These are phyloP conservation scores for Babyrousa celebensis DNA, from an alignment of 2,797 vertebrate species.

Conservation along the genomic window DNA sequence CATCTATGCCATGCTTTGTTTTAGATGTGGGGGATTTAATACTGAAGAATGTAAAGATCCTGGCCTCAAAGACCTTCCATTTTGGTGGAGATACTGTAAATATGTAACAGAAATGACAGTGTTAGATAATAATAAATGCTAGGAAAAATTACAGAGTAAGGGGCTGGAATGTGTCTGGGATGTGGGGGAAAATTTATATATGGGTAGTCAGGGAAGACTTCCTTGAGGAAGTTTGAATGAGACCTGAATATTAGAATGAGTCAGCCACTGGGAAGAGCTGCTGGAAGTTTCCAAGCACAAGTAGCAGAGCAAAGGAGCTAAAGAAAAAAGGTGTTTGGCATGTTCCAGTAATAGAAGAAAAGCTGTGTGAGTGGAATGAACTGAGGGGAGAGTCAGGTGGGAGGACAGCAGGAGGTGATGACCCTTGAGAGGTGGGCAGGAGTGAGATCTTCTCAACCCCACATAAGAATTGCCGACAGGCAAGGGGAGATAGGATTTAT, in stretches of 20 bases:
- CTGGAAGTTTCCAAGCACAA: conserved; percentile 52
- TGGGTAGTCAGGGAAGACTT: background rate
- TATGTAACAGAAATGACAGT: background rate
- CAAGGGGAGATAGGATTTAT: background rate
- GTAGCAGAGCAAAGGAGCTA: background rate
- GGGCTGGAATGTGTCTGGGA: background rate
- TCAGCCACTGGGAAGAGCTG: background rate
- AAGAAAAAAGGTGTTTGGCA: background rate
- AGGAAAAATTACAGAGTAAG: background rate
- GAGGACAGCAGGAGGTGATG: background rate
- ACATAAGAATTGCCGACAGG: background rate
- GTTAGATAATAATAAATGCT: conserved; percentile 44
- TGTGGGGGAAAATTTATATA: background rate
- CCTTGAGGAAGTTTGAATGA: background rate
- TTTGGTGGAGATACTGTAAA: conserved; percentile 8
- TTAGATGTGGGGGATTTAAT: background rate
- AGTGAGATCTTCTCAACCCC: background rate
- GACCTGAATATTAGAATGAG: conserved; percentile 48
- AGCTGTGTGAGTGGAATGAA: background rate
- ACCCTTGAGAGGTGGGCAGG: background rate
- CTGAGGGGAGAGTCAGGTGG: background rate
- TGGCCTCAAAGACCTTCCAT: conserved; percentile 33
- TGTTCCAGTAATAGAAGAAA: background rate
- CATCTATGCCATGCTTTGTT: background rate
- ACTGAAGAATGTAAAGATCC: background rate